Evolutionary conservation across 2,797 vertebrate genomes (phyloP).

Genomic region (Sylvilagus floridanus): DNA sequence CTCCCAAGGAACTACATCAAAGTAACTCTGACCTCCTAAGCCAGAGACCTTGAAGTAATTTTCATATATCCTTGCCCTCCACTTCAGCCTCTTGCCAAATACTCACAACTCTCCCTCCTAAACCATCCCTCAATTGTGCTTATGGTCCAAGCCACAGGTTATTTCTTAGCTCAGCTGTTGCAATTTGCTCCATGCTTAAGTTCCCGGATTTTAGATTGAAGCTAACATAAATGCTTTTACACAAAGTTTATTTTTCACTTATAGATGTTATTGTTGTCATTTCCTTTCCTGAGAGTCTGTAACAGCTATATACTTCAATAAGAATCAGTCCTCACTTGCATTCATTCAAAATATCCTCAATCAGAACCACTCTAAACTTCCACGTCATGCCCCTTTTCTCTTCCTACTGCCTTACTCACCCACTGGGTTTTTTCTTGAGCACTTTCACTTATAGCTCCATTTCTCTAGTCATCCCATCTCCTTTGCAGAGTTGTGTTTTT

Average conservation of each 20-base stretch:
- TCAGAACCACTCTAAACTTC: conserved; percentile 24
- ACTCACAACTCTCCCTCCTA: neutral
- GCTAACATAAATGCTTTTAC: conserved; percentile 1
- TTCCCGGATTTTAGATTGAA: conserved; percentile 27
- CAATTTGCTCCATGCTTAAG: neutral
- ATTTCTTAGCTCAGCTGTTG: conserved; percentile 4
- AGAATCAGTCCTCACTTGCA: neutral
- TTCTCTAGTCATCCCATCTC: neutral
- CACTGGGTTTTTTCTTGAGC: neutral
- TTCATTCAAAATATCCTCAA: conserved; percentile 35
- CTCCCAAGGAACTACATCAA: neutral
- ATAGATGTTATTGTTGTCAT: conserved; percentile 53
- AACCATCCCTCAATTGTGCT: conserved; percentile 6
- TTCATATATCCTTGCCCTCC: conserved; percentile 2
- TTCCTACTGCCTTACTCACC: neutral
- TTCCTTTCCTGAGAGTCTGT: conserved; percentile 27
- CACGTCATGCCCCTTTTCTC: neutral
- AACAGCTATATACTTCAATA: conserved; percentile 39
- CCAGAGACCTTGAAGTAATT: conserved; percentile 22
- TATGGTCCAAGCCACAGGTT: neutral
- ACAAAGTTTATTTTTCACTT: conserved; percentile 56
- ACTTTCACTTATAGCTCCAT: conserved; percentile 8
- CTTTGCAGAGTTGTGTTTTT: conserved; percentile 25
- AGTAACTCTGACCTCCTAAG: neutral
- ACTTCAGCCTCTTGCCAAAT: conserved; percentile 3